Evolutionary conservation across 2,888 invertebrate species (phyloP).

Genomic region (Ormyrus pomaceus): DNA sequence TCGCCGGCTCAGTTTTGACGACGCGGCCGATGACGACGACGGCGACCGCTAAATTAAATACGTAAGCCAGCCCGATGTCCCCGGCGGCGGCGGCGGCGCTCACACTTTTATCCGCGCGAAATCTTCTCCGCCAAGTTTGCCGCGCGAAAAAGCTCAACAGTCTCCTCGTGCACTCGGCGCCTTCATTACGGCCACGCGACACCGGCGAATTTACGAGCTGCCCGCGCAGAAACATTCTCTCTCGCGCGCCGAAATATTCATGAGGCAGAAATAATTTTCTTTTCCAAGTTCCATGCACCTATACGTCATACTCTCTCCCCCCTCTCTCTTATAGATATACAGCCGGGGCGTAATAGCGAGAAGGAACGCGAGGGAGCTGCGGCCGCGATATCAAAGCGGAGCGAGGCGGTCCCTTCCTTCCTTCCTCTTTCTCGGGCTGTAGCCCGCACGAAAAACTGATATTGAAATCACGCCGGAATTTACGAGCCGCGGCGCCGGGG

Average conservation of each 20-base stretch:
- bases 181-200: constrained; percentile 38
- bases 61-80: constrained; percentile 47
- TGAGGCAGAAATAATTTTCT: constrained; percentile 56
- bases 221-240: constrained; percentile 45
- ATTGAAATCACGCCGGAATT: constrained; percentile 57
- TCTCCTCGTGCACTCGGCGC: constrained; percentile 4
- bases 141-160: constrained; percentile 29
- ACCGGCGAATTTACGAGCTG: constrained; percentile 53
- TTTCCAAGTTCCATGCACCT: constrained; percentile 40
- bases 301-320: constrained; percentile 36
- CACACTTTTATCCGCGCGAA: constrained; percentile 41
- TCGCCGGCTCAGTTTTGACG: constrained; percentile 33
- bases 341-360: constrained; percentile 9
- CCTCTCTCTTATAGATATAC: constrained; percentile 5
- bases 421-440: constrained; percentile 27
- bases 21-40: not conserved
- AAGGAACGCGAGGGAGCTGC: not conserved
- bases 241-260: constrained; percentile 49
- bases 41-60: constrained; percentile 49
- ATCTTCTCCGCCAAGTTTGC: constrained; percentile 24
- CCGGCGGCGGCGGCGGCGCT: not conserved
- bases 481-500: constrained; percentile 54
- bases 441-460: constrained; percentile 55
- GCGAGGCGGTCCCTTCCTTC: constrained; percentile 41
- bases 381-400: constrained; percentile 21